A percentile compares a stretch with the other conserved stretches of the same genome.
Evolutionary conservation across 2,113 vertebrate species (phyloP).

Genomic region (Cariama cristata): DNA sequence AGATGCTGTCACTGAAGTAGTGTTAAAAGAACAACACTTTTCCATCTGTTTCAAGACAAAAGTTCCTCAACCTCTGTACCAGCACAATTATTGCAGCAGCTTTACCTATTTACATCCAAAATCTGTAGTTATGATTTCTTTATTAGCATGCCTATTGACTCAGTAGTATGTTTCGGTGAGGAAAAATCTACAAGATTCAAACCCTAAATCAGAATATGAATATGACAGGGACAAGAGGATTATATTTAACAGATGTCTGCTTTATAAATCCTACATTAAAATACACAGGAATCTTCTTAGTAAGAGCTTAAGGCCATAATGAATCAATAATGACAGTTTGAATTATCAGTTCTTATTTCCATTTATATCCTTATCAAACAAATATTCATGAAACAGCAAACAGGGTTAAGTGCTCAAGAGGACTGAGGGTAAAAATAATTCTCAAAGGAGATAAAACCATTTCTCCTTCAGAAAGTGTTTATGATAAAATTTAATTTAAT

Average conservation of each 20-base stretch:
- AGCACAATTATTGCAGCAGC: neutral
- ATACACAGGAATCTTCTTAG: neutral
- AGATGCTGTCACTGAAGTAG: neutral
- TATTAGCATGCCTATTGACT: neutral
- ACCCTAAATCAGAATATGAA: neutral
- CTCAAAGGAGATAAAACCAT: neutral
- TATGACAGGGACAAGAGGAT: neutral
- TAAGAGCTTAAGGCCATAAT: neutral
- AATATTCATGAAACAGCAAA: neutral
- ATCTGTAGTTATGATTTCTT: neutral
- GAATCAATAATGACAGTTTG: neutral
- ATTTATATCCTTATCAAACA: neutral
- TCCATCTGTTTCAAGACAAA: neutral
- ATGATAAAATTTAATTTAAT: constrained; percentile 19
- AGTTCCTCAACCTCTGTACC: neutral
- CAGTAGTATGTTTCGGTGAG: neutral
- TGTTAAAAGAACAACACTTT: neutral
- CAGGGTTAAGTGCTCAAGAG: neutral
- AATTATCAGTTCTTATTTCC: neutral
- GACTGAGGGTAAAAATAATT: neutral
- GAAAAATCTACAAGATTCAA: neutral
- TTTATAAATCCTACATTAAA: neutral
- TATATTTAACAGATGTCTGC: neutral
- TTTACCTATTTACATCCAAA: neutral
- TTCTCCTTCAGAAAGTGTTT: neutral